Percentiles rank a stretch among this genome's conserved stretches.
Conservation (phyloP, 2,888 invertebrate species). For the Cataglyphis rosenhaueri region DNA sequence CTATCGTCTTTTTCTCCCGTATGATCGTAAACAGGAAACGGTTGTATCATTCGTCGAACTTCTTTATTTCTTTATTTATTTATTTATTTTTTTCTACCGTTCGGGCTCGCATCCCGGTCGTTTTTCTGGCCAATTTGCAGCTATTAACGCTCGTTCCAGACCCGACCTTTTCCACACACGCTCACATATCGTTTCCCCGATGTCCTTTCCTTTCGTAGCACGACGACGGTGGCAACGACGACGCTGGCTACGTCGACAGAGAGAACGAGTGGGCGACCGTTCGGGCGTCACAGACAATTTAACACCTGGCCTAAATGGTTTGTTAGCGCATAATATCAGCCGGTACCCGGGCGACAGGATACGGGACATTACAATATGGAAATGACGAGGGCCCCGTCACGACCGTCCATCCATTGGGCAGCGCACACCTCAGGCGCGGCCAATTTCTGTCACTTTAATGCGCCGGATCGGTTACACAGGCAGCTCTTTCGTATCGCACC, state of each 20-base stretch:
- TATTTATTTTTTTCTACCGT: conserved; percentile 28
- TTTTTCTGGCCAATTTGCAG: conserved; percentile 81
- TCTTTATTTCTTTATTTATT: conserved; percentile 22
- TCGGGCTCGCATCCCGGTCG: conserved; percentile 54
- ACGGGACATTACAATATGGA: conserved; percentile 84
- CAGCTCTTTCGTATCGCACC: conserved; percentile 56
- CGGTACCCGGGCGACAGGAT: conserved; percentile 80
- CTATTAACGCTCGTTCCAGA: conserved; percentile 75
- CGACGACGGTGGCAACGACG: conserved; percentile 37
- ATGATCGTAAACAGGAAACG: conserved; percentile 71
- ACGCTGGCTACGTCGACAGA: conserved; percentile 49
- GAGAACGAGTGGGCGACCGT: conserved; percentile 68
- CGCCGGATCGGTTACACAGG: conserved; percentile 61
- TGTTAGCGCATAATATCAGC: conserved; percentile 83
- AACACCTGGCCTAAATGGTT: conserved; percentile 85
- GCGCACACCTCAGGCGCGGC: conserved; percentile 80
- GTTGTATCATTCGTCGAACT: conserved; percentile 36
- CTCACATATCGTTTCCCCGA: conserved; percentile 11
- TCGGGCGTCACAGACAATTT: conserved; percentile 85
- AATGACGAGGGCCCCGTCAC: conserved; percentile 77
- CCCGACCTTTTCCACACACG: conserved; percentile 68
- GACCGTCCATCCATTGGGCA: conserved; percentile 69
- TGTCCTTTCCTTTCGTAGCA: conserved; percentile 38
- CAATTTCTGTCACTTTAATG: conserved; percentile 83
- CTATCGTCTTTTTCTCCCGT: conserved; percentile 43